These are phyloP conservation scores for Xanthorhoe designata DNA, from an alignment of 2,888 invertebrate species.

Conservation along the genomic window DNA sequence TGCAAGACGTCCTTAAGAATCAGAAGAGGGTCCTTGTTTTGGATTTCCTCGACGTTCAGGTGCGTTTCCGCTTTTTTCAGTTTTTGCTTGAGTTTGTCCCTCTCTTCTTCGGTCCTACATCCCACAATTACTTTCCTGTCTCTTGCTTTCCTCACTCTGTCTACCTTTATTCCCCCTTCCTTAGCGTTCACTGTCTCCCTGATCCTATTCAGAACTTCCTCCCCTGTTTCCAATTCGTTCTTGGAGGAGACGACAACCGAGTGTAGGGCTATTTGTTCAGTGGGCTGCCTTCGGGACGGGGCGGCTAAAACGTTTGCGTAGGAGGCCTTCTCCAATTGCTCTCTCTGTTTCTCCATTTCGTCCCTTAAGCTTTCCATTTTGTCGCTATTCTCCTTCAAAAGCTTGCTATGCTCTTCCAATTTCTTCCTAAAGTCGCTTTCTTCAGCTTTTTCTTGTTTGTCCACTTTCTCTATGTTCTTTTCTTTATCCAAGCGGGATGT, in stretches of 20 bases:
- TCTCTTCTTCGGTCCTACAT: slow-evolving; percentile 12
- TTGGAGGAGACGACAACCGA: background rate
- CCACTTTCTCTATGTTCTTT: background rate
- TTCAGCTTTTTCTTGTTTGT: background rate
- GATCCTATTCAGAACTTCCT: background rate
- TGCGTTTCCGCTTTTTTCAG: background rate
- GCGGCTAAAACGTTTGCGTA: background rate
- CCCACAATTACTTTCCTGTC: slow-evolving; percentile 23
- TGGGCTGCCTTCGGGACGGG: background rate
- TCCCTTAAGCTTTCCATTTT: background rate
- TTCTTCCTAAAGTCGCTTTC: background rate
- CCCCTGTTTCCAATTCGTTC: background rate
- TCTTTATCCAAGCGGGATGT: too few species aligned
- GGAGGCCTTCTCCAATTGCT: background rate
- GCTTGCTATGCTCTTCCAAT: background rate
- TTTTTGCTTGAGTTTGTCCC: slow-evolving; percentile 6
- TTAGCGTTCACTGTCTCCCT: slow-evolving; percentile 26
- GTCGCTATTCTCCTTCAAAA: background rate
- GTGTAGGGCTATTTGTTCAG: background rate
- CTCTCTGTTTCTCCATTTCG: background rate
- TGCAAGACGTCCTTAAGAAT: slow-evolving; percentile 5
- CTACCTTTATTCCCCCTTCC: slow-evolving; percentile 8
- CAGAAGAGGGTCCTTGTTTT: too few species aligned
- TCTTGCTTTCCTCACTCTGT: slow-evolving; percentile 20
- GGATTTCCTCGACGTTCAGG: too few species aligned